phyloP scores from a whole-genome alignment of 2,113 vertebrate species.

The Ophiodon elongatus region DNA sequence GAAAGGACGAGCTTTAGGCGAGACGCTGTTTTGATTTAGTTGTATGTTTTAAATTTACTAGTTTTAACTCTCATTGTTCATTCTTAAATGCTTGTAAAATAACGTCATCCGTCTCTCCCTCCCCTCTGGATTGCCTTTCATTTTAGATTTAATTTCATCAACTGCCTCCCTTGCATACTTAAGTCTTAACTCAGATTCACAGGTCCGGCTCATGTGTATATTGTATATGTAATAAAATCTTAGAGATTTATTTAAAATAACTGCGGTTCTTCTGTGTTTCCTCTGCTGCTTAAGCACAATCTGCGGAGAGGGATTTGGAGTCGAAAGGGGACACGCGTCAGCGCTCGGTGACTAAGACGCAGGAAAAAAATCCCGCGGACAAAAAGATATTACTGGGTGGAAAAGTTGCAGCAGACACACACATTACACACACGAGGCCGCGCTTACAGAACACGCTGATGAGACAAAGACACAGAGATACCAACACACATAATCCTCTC shows the following conservation, averaged over 20 bases:
- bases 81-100: constrained; percentile 58
- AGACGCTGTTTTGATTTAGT: constrained; percentile 50
- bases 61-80: constrained; percentile 29
- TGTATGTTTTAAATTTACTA: constrained; percentile 42
- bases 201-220: constrained; percentile 67
- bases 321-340: constrained; percentile 63
- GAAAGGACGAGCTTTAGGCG: constrained; percentile 55
- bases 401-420: constrained; percentile 59
- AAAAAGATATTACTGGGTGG: constrained; percentile 61
- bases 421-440: constrained; percentile 23
- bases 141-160: constrained; percentile 43
- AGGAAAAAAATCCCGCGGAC: constrained; percentile 45
- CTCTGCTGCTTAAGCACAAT: constrained; percentile 51
- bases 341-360: constrained; percentile 48
- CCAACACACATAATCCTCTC: constrained; percentile 83
- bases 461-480: constrained; percentile 69
- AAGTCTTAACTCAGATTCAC: constrained; percentile 58
- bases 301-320: constrained; percentile 61
- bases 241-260: constrained; percentile 76
- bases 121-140: constrained; percentile 58
- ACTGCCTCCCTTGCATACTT: constrained; percentile 46
- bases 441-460: constrained; percentile 43
- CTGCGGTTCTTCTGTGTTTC: constrained; percentile 28
- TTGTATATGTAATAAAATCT: constrained; percentile 77
- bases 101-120: constrained; percentile 16